Base-by-base conservation (phyloP, 2,113 vertebrate genomes). In the Phaethon lepturus region DNA sequence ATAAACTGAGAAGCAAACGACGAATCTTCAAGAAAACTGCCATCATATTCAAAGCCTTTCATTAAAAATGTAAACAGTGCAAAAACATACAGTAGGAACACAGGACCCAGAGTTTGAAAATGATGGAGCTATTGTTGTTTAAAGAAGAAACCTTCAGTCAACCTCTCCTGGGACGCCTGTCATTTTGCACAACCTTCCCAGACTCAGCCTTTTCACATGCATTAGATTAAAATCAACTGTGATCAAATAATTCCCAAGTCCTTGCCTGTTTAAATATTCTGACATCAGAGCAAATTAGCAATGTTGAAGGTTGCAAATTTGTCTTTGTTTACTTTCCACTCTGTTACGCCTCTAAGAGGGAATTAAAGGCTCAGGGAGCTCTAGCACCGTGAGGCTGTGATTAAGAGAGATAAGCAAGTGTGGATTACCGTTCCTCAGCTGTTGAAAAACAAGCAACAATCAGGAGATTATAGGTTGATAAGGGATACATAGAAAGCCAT, bases 271-370 rank as follows among this genome's bases (percentile, higher is more conserved):
- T 98, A 98, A 98, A 97, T 98, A 98, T 98, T 98, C 98, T 98
- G 98, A 98, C 98, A 98, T 98, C 98, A 98, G 98, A 98, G 97
- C 97, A 98, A 98, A 99, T 98, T 98, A 98, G 98, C 98, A 97
- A 97, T 94, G 97, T 98, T 97, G 98, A 98, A 98, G 97, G 97
- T 97, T 97, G 98, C 96, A 98, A 98, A 98, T 98, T 98, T 80
- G 94, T 98, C 98, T 98, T 98, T 98, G 98, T 99, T 98, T 99
- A 98, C 98, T 98, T 98, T 98, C 97, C 97, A 98, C 98, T 98
- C 97, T 98, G 97, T 98, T 98, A 98, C 78, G 96, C 97, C 97
- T 98, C 96, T 98, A 98, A 98, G 95, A 98, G 98, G 97, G 98
- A 98, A 98, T 99, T 98, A 99, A 98, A 97, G 97, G 98, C 98